Evolutionary conservation across 2,888 invertebrate species (phyloP).

Genomic region (Erebia ligea): DNA sequence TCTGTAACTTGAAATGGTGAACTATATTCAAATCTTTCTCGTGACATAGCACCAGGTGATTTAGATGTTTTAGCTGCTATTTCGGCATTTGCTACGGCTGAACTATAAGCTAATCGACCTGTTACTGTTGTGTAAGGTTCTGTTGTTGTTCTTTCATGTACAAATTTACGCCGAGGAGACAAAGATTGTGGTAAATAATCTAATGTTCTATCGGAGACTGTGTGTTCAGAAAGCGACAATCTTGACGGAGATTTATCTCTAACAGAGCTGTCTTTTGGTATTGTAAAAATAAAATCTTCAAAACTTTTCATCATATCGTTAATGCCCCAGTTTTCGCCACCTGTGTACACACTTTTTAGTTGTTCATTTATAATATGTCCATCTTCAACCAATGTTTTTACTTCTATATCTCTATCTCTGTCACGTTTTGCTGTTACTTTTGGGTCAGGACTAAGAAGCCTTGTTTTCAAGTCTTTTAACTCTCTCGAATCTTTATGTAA

Average conservation of each 20-base stretch:
- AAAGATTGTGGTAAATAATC: conserved; percentile 83
- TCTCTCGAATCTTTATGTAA: conserved; percentile 91
- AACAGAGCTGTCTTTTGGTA: conserved; percentile 74
- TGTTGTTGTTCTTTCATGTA: conserved; percentile 81
- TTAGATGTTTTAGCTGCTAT: conserved; percentile 79
- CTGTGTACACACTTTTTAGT: conserved; percentile 86
- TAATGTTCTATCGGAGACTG: conserved; percentile 85
- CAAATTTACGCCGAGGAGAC: conserved; percentile 83
- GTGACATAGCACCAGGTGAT: conserved; percentile 80
- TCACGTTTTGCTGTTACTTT: conserved; percentile 71
- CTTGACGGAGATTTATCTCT: conserved; percentile 85
- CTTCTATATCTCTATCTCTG: conserved; percentile 83
- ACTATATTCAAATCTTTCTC: conserved; percentile 83
- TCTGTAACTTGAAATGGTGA: conserved; percentile 79
- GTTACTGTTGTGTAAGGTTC: conserved; percentile 86
- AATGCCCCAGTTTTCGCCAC: conserved; percentile 87
- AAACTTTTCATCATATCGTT: conserved; percentile 85
- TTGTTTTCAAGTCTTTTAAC: conserved; percentile 88
- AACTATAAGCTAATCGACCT: conserved; percentile 86
- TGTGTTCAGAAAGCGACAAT: conserved; percentile 85
- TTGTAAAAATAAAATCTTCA: conserved; percentile 82
- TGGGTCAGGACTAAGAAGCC: conserved; percentile 86
- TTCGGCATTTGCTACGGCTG: conserved; percentile 86
- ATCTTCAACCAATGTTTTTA: conserved; percentile 84
- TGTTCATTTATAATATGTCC: conserved; percentile 87